Base-by-base conservation (phyloP, 2,888 invertebrate species). In the Drosophila greeni region DNA sequence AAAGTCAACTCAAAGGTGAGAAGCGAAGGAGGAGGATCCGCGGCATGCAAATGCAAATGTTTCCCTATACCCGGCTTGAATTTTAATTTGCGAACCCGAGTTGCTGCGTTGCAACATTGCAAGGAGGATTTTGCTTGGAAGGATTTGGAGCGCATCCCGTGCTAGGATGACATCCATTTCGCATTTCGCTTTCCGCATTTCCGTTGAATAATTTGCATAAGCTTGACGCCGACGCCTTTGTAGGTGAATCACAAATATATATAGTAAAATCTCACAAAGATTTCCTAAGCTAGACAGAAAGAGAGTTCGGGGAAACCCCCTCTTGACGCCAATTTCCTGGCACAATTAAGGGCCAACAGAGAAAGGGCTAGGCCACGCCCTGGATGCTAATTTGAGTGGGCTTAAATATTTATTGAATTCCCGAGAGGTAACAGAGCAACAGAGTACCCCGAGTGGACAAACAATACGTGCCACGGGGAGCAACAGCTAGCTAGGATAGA, bases 41-140 rank as follows among this genome's bases (percentile, higher is more conserved):
- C 26, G 9, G 47, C 16, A 61, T 56, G 66, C 52, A 83, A 82
- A 84, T 80, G 82, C 84, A 80, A 84, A 80, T 84, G 76, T 76
- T 76, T 84, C 74, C 78, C n/a, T n/a, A 83, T 81, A 83, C 83
- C 64, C 67, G 68, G 70, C 78, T 79, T 79, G 79, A 80, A 80
- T 80, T 80, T 80, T 80, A 80, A 79, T 79, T 79, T 81, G 80
- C 73, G 4, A 68, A 39, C 56, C 54, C 57, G 11, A 76, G 58
- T 69, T 80, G 80, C 66, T 80, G 55, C 69, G 66, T 59, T 80
- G 83, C 83, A 78, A 66, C 64, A 62, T 51, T 62, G 62, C 56
- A 62, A 31, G 16, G 5, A 2, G 11, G 5, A n/a, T 29, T 31
- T 31, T 5, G 31, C 31, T 6, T 6, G 9, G 26, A 7, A 29